Conservation (phyloP, 2,888 invertebrate species). For the Scaptomyza parva region DNA sequence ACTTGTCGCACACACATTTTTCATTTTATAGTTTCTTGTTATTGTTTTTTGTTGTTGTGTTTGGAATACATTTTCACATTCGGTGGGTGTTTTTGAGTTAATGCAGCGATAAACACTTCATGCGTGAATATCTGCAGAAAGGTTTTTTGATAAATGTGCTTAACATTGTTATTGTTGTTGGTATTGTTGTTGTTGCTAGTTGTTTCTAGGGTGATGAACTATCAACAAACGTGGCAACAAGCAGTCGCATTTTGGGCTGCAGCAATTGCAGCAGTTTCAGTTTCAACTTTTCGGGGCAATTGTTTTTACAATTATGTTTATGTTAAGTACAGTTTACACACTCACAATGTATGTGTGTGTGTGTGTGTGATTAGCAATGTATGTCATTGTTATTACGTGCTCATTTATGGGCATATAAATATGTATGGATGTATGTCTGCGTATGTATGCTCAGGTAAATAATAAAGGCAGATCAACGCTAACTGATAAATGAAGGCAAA, state of each 20-base stretch:
- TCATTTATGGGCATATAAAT: constrained; percentile 71
- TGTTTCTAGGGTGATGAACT: constrained; percentile 65
- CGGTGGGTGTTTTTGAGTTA: constrained; percentile 71
- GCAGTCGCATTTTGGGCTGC: constrained; percentile 10
- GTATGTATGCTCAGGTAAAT: constrained; percentile 52
- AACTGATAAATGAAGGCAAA: constrained; percentile 64
- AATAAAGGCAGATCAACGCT: constrained; percentile 69
- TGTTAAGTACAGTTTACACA: constrained; percentile 47
- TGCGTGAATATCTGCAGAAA: constrained; percentile 79
- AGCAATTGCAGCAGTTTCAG: constrained; percentile 19
- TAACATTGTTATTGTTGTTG: constrained; percentile 49
- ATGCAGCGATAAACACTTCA: constrained; percentile 79
- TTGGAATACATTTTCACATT: constrained; percentile 65
- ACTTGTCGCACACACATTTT: constrained; percentile 5
- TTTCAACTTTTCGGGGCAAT: constrained; percentile 49
- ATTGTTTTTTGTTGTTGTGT: constrained; percentile 39
- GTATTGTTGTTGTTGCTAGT: constrained; percentile 23
- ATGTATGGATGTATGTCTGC: constrained; percentile 42
- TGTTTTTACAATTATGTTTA: constrained; percentile 71
- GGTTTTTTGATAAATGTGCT: constrained; percentile 65
- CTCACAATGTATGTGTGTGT: constrained; percentile 7
- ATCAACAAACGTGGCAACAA: constrained; percentile 42
- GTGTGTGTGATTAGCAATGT: constrained; percentile 33
- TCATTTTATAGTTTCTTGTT: background rate
- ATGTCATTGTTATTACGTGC: constrained; percentile 73